Percentiles rank a stretch among this genome's conserved stretches.
Evolutionary conservation across 2,888 invertebrate species (phyloP).

Genomic region (Neoitamus cyanurus): DNA sequence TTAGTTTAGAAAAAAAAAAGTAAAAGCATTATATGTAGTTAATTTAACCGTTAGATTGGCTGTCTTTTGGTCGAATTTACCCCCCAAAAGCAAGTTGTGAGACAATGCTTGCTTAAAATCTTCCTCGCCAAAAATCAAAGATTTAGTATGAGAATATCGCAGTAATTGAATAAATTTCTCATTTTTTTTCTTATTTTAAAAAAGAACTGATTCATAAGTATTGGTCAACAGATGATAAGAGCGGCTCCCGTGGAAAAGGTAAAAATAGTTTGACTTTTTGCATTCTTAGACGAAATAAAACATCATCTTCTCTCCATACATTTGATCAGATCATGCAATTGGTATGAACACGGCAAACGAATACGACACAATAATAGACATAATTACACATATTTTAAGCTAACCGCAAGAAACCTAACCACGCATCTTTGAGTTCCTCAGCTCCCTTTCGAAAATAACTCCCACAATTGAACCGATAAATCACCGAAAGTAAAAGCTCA

Average conservation of each 20-base stretch:
- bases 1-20: neutral
- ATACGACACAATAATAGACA: conserved; percentile 13
- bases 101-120: neutral
- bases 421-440: neutral
- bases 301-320: neutral
- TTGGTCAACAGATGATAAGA: conserved; percentile 33
- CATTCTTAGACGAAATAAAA: neutral
- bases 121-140: neutral
- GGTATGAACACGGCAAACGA: neutral
- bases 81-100: neutral
- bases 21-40: neutral
- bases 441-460: conserved; percentile 6
- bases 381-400: neutral
- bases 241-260: conserved; percentile 10
- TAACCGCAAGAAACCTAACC: conserved; percentile 20
- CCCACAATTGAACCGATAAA: neutral
- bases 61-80: neutral
- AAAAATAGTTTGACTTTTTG: conserved; percentile 16
- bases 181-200: conserved; percentile 20
- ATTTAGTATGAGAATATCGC: neutral
- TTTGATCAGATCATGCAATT: neutral
- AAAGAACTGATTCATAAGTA: conserved; percentile 29
- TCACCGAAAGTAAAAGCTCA: neutral
- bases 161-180: neutral
- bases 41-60: neutral